These are phyloP conservation scores for Dromococcyx pavoninus DNA, from an alignment of 2,797 vertebrate genomes.

Conservation along the genomic window DNA sequence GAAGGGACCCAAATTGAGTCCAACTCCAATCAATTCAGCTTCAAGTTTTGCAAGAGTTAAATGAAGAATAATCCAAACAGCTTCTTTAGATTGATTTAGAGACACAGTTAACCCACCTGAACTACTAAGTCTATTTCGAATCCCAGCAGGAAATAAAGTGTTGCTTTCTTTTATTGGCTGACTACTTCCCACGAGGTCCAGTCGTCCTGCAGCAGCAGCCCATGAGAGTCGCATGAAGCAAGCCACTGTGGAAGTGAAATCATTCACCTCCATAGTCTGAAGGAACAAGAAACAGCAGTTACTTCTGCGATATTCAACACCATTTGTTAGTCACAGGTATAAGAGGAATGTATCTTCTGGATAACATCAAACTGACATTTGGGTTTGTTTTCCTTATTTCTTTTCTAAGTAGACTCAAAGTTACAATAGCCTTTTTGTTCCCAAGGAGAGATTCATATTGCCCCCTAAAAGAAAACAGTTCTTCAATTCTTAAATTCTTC, in stretches of 20 bases:
- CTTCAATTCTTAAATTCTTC: neutral
- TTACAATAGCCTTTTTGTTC: neutral
- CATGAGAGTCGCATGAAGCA: conserved; percentile 98
- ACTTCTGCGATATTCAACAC: neutral
- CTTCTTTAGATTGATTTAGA: neutral
- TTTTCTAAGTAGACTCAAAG: neutral
- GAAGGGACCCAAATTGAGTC: neutral
- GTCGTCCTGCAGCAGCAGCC: conserved; percentile 94
- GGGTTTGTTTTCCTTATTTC: neutral
- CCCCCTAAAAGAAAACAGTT: neutral
- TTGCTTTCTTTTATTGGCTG: conserved; percentile 96
- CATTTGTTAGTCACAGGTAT: neutral
- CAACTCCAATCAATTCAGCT: neutral
- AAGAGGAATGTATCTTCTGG: neutral
- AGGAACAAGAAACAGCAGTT: conserved; percentile 4
- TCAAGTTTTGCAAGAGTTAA: neutral
- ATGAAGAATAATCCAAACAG: neutral
- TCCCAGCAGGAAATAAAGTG: conserved; percentile 86
- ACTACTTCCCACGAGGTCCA: conserved; percentile 96
- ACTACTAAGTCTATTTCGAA: conserved; percentile 95
- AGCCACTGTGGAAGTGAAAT: conserved; percentile 96
- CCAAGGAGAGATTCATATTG: neutral
- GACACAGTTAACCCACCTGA: conserved; percentile 81
- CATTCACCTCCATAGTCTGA: conserved; percentile 96
- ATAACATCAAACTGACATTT: neutral